A percentile compares a stretch with the other conserved stretches of the same genome.
Evolutionary conservation across 2,888 invertebrate genomes (phyloP).

Genomic region (Aricia artaxerxes): DNA sequence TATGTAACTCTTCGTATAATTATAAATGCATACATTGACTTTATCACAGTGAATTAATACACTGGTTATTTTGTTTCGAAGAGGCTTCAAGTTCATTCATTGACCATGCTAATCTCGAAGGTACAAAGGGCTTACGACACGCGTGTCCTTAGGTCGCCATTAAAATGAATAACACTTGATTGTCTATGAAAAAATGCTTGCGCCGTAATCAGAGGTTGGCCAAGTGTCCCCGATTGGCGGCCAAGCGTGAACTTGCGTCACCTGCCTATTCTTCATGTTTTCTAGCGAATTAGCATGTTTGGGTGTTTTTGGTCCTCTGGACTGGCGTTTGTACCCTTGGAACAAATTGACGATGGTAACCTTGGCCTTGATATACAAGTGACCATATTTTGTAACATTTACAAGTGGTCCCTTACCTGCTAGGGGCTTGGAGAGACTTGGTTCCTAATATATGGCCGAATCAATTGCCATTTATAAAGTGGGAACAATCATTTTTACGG

Average conservation of each 20-base stretch:
- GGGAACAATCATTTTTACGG: too few relatives aligned
- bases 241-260: conserved; percentile 53
- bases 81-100: neutral
- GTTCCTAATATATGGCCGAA: too few relatives aligned
- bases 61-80: too few relatives aligned
- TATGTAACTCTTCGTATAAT: too few relatives aligned
- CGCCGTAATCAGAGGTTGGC: conserved; percentile 31
- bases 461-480: too few relatives aligned
- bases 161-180: conserved; percentile 25
- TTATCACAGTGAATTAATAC: neutral
- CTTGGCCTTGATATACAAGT: too few relatives aligned
- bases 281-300: conserved; percentile 14
- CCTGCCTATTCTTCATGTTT: conserved; percentile 28
- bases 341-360: too few relatives aligned
- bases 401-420: too few relatives aligned
- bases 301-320: neutral
- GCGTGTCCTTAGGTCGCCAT: conserved; percentile 10
- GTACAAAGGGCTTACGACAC: neutral
- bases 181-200: conserved; percentile 23
- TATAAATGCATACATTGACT: too few relatives aligned
- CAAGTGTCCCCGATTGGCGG: conserved; percentile 39
- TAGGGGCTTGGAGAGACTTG: too few relatives aligned
- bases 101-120: neutral
- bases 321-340: too few relatives aligned
- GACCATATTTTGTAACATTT: too few relatives aligned